These are phyloP conservation scores for Aplysia californica DNA, from an alignment of 1,140 invertebrate genomes.

Conservation along the genomic window DNA sequence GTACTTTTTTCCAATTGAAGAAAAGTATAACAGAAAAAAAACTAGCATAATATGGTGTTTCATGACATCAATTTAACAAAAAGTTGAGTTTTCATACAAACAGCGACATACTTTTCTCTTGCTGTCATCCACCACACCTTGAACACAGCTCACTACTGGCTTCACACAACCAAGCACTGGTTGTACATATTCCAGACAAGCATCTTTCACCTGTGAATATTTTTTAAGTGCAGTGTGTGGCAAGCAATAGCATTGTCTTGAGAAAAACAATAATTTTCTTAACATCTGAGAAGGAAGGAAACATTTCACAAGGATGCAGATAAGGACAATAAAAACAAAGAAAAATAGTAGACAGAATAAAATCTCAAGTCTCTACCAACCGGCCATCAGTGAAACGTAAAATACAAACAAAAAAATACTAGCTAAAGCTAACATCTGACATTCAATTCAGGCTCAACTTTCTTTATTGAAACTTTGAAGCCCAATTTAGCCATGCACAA, in stretches of 20 bases:
- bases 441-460: too few species aligned
- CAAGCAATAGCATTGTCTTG: neutral
- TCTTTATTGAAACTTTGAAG: too few species aligned
- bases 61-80: neutral
- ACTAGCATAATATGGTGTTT: neutral
- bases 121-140: slow-evolving; percentile 12
- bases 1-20: neutral
- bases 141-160: slow-evolving; percentile 9
- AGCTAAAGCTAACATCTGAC: too few species aligned
- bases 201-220: slow-evolving; percentile 13
- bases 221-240: neutral
- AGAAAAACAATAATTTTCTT: neutral
- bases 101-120: slow-evolving; percentile 12
- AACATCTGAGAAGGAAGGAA: neutral
- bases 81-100: neutral
- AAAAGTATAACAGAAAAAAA: neutral
- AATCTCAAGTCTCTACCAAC: too few species aligned
- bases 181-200: slow-evolving; percentile 19
- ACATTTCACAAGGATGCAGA: neutral
- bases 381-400: too few species aligned
- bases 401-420: too few species aligned
- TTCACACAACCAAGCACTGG: slow-evolving; percentile 24
- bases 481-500: too few species aligned
- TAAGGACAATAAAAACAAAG: too few species aligned
- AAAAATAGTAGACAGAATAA: too few species aligned